Evolutionary conservation across 1,140 invertebrate species (phyloP).

Genomic region (Caenorhabditis brenneri): DNA sequence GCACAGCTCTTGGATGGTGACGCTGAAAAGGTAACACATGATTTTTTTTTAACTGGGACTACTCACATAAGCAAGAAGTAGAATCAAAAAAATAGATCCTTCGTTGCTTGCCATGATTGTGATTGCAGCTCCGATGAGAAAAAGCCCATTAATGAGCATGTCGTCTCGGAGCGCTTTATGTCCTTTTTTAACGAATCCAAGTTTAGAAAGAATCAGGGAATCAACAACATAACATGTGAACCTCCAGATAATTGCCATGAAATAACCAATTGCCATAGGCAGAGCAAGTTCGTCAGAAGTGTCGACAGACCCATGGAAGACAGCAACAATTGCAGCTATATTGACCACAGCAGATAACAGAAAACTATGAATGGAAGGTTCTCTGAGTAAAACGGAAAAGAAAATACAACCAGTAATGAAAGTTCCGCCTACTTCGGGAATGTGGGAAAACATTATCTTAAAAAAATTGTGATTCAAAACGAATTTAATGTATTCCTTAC

Average conservation of each 20-base stretch:
- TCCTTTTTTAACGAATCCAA: neutral
- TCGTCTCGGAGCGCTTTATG: neutral
- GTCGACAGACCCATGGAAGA: neutral
- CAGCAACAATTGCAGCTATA: neutral
- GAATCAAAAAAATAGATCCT: neutral
- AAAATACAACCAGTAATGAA: neutral
- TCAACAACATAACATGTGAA: neutral
- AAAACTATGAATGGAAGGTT: too few relatives aligned
- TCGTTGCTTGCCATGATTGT: slow-evolving; percentile 13
- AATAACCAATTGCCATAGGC: neutral
- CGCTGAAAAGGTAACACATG: neutral
- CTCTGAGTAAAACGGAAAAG: neutral
- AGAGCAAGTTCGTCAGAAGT: neutral
- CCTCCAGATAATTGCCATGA: neutral
- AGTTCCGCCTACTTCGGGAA: neutral
- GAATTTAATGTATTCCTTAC: neutral
- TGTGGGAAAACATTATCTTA: neutral
- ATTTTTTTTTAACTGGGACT: neutral
- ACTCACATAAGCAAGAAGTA: neutral
- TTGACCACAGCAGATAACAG: neutral
- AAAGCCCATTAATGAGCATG: slow-evolving; percentile 6
- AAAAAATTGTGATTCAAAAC: neutral
- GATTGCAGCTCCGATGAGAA: neutral
- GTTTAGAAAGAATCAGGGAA: neutral
- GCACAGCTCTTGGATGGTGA: neutral